phyloP scores from a whole-genome alignment of 2,888 invertebrate genomes.

The Brenthis hecate region DNA sequence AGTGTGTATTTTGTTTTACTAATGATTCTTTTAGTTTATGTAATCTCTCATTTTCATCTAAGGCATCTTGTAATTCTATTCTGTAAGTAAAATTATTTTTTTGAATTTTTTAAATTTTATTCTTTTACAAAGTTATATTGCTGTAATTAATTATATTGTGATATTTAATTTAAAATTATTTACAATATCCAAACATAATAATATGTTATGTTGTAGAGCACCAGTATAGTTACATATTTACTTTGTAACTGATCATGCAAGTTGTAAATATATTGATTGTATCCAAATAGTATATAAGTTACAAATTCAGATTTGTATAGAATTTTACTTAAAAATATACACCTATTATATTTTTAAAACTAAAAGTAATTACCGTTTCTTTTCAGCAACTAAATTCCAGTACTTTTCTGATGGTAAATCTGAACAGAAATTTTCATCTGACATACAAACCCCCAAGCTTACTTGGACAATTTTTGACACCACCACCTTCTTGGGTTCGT shows the following conservation, averaged over 20 bases:
- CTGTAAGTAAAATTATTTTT: slow-evolving; percentile 31
- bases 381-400: slow-evolving; percentile 46
- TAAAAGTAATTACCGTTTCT: slow-evolving; percentile 39
- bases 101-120: background rate
- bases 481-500: slow-evolving; percentile 31
- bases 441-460: slow-evolving; percentile 38
- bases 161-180: too few relatives aligned
- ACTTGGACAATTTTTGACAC: slow-evolving; percentile 43
- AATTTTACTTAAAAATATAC: too few relatives aligned
- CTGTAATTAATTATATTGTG: too few relatives aligned
- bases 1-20: slow-evolving; percentile 39
- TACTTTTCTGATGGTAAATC: slow-evolving; percentile 42
- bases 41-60: slow-evolving; percentile 45
- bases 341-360: too few relatives aligned
- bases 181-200: too few relatives aligned
- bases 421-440: slow-evolving; percentile 37
- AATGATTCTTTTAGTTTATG: slow-evolving; percentile 37
- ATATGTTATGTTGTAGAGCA: too few relatives aligned
- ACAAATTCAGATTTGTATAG: too few relatives aligned
- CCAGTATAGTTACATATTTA: too few relatives aligned
- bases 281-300: too few relatives aligned
- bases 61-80: slow-evolving; percentile 42
- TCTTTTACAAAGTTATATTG: too few relatives aligned
- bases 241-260: too few relatives aligned
- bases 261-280: too few relatives aligned